A percentile compares a stretch with the other conserved stretches of the same genome.
These are phyloP conservation scores for Eueremaeus valkanovi DNA, from an alignment of 2,888 invertebrate species.

Conservation along the genomic window DNA sequence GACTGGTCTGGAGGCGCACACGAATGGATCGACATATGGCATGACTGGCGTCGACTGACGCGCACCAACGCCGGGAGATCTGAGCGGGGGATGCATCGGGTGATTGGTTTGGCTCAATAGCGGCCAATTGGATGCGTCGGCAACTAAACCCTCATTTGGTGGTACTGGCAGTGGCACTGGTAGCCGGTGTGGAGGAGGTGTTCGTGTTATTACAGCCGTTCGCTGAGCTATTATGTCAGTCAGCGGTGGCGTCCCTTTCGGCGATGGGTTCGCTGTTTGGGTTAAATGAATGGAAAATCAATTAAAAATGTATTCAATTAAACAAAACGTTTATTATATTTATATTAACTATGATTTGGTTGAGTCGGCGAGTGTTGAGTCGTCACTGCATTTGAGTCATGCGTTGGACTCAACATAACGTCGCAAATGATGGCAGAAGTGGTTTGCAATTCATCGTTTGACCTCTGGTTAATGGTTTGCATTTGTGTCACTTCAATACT, in stretches of 20 bases:
- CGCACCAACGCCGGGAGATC: neutral
- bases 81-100: neutral
- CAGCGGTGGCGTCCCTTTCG: neutral
- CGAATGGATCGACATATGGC: neutral
- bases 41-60: neutral
- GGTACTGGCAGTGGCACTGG: no score
- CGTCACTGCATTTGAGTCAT: neutral
- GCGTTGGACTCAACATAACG: neutral
- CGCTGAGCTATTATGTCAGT: no score
- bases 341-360: neutral
- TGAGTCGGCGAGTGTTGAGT: neutral
- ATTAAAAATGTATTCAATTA: neutral
- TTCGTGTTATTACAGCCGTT: no score
- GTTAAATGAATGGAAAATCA: neutral
- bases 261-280: no score
- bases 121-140: conserved; percentile 15
- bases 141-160: neutral
- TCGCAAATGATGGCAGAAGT: neutral
- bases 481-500: neutral
- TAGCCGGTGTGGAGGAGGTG: no score
- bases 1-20: neutral
- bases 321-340: no score
- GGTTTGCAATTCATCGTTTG: neutral
- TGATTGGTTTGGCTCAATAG: conserved; percentile 6
- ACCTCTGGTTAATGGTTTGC: neutral